Base-by-base conservation (phyloP, 2,888 invertebrate genomes). In the Nomada ferruginata region DNA sequence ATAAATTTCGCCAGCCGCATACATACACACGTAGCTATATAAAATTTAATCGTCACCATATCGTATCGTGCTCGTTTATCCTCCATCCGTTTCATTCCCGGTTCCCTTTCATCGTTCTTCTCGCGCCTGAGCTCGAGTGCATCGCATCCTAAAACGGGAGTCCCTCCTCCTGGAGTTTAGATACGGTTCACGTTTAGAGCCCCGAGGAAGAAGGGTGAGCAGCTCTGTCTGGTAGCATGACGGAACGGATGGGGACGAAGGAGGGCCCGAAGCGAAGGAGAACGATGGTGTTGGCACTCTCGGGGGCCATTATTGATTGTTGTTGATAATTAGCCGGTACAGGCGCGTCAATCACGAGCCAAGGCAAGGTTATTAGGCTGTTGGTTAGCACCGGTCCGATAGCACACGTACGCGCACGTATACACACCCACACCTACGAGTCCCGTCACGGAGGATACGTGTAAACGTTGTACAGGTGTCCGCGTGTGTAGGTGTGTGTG, bases 281-380 rank as follows among this genome's bases (percentile, higher is more conserved):
- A 76, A 84, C 76, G 78, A 70, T 79, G 84, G 84, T 82, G 85
- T 84, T 82, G 84, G 74, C 80, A 85, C 82, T 85, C 84, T 81
- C 76, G 82, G 82, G 78, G 84, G 84, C 86, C 87, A 90, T 91
- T 92, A 92, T 92, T 91, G 92, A 92, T 93, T 93, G 93, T 93
- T 92, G 93, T 91, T 91, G 93, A 91, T 92, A 93, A 93, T 93
- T 93, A 93, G 91, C 92, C 89, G 88, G 90, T 90, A 91, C 90
- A 92, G 91, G 92, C 91, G 92, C 90, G 93, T 93, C 92, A 93
- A 93, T 93, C 92, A 92, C 88, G 89, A 86, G 86, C 87, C 87
- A 90, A 92, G 92, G 92, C 89, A 85, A 91, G 91, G 90, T 93
- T 92, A 93, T 93, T 92, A 92, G 92, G 91, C 90, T 91, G 92